Percentiles rank a stretch among this genome's conserved stretches.
Evolutionary conservation across 2,113 vertebrate species (phyloP).

Genomic region (Galeopterus variegatus): DNA sequence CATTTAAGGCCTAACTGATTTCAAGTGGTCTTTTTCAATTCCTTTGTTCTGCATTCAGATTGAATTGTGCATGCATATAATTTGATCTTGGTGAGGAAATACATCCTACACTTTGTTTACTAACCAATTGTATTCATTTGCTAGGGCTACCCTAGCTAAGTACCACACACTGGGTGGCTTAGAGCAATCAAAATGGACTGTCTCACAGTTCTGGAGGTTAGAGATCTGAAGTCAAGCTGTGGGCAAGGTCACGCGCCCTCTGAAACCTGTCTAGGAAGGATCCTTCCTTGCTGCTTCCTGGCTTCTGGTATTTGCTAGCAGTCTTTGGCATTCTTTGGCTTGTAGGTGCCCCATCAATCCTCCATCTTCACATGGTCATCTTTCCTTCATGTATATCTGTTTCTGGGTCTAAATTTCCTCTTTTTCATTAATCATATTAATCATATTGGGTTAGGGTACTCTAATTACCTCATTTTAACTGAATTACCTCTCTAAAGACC

Average conservation of each 20-base stretch:
- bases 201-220: background rate
- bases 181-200: background rate
- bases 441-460: background rate
- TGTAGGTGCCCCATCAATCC: background rate
- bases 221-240: background rate
- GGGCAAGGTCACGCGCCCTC: no score
- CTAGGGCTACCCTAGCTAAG: background rate
- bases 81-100: slow-evolving; percentile 11
- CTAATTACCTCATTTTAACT: background rate
- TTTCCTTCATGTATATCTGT: background rate
- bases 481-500: background rate
- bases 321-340: background rate
- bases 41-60: background rate
- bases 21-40: background rate
- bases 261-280: background rate
- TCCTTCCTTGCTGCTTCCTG: background rate
- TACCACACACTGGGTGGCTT: background rate
- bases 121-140: background rate
- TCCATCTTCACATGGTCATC: background rate
- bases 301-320: background rate
- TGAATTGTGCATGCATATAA: background rate
- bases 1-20: background rate
- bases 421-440: background rate
- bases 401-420: background rate
- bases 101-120: background rate